A percentile compares a stretch with the other conserved stretches of the same genome.
Evolutionary conservation across 2,888 invertebrate genomes (phyloP).

Genomic region (Drosophila histrio): DNA sequence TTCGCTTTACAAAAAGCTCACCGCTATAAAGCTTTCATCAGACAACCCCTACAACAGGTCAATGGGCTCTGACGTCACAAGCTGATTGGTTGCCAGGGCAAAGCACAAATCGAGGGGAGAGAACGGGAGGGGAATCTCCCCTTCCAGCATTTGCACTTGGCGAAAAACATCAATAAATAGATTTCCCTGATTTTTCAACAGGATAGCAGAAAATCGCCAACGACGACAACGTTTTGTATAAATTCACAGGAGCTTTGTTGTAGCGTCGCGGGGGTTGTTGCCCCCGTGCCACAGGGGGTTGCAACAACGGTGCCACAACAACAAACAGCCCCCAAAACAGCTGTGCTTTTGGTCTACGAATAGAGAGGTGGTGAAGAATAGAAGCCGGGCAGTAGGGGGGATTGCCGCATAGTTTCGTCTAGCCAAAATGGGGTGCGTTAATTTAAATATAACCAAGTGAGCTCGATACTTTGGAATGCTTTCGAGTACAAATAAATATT

Average conservation of each 20-base stretch:
- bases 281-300: not conserved
- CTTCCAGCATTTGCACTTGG: constrained; percentile 29
- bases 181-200: constrained; percentile 83
- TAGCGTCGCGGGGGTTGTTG: not conserved
- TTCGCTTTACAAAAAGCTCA: too few species aligned
- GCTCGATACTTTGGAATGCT: constrained; percentile 4
- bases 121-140: not conserved
- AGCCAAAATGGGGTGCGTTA: constrained; percentile 7
- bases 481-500: not conserved
- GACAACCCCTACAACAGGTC: constrained; percentile 13
- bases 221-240: constrained; percentile 17
- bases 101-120: not conserved
- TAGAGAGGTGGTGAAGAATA: not conserved
- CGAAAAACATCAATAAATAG: constrained; percentile 83
- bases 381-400: not conserved
- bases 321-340: constrained; percentile 25
- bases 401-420: constrained; percentile 20
- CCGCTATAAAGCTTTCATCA: constrained; percentile 2
- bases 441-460: not conserved
- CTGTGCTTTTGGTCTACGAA: not conserved
- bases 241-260: constrained; percentile 12
- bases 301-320: not conserved
- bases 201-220: constrained; percentile 73
- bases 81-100: not conserved
- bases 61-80: constrained; percentile 46